Percentiles rank a stretch among this genome's conserved stretches.
Evolutionary conservation across 2,113 vertebrate species (phyloP).

Genomic region (Rhabdornis inornatus): DNA sequence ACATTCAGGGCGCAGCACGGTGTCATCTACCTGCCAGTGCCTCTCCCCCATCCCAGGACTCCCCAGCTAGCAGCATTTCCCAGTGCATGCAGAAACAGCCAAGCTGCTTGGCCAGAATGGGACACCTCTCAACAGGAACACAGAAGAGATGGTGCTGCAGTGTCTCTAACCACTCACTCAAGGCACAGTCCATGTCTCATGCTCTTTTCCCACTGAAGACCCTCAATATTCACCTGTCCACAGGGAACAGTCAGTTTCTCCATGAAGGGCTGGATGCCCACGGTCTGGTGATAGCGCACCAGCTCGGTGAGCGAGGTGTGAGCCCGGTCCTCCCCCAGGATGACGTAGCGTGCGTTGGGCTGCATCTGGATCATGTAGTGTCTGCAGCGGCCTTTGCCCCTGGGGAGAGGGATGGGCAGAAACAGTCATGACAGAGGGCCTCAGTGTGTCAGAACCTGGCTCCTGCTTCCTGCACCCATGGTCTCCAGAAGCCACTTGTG

Average conservation of each 20-base stretch:
- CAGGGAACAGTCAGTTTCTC: slow-evolving; percentile 71
- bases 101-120: neutral
- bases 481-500: neutral
- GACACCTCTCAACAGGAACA: neutral
- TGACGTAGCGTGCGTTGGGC: slow-evolving; percentile 71
- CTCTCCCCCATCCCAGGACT: neutral
- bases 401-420: neutral
- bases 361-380: slow-evolving; percentile 79
- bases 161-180: neutral
- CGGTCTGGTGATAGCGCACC: slow-evolving; percentile 62
- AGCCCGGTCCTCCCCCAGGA: slow-evolving; percentile 73
- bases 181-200: neutral
- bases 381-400: slow-evolving; percentile 61
- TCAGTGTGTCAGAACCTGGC: fast-evolving
- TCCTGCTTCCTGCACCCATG: neutral
- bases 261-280: slow-evolving; percentile 75
- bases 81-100: neutral
- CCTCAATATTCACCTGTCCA: slow-evolving; percentile 32
- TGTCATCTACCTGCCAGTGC: neutral
- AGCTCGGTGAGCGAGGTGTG: slow-evolving; percentile 66
- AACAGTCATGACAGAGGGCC: fast-evolving
- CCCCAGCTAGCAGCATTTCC: neutral
- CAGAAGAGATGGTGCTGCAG: neutral
- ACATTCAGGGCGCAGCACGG: fast-evolving
- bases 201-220: neutral